Base-by-base conservation (phyloP, 1,140 invertebrate genomes). In the Pogonomyrmex barbatus region DNA sequence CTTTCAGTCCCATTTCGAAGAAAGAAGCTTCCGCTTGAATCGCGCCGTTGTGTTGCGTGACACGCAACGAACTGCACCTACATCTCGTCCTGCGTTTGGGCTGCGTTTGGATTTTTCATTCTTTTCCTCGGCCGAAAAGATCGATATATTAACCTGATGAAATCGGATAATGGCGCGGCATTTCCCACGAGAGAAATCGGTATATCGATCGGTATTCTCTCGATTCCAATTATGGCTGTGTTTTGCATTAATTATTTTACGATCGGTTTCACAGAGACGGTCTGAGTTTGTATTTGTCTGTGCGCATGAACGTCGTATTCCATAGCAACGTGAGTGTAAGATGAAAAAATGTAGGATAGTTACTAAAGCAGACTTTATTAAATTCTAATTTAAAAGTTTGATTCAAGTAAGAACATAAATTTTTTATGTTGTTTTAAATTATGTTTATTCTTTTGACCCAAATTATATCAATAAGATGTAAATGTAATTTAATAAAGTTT, bases 21-120 rank as follows among this genome's bases (percentile, higher is more conserved):
- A 36, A 58, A 52, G 58, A 12, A 65, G 88, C 62, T 89, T 88
- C 70, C 36, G 87, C 70, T 71, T 58, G 50, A 67, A 85, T 33
- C 30, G 24, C 33, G 24, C 39, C 14, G 75, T 45, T 76, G 17
- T 70, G 14, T 56, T 12, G 39, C 5, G 62, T 42, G 45, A 60
- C 68, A 83, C 68, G 68, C 79, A n/a, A n/a, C n/a, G 67, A 75
- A 36, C 54, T 54, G 68, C 79, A n/a, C 79, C 67, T 73, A 42
- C 45, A 70, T 50, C 63, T 52, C 47, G 30, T 81, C 12, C 30
- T 12, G 33, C 67, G 54, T 47, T 70, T 30, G 36, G 47, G 45
- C 24, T 24, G 24, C 24, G 24, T 60, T 60, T 45, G 17, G 10
- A 17, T 30, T 45, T 24, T 24, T 24, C 24, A 82, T 73, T 60